phyloP scores from a whole-genome alignment of 2,888 invertebrate species.

The Catocala sponsa region DNA sequence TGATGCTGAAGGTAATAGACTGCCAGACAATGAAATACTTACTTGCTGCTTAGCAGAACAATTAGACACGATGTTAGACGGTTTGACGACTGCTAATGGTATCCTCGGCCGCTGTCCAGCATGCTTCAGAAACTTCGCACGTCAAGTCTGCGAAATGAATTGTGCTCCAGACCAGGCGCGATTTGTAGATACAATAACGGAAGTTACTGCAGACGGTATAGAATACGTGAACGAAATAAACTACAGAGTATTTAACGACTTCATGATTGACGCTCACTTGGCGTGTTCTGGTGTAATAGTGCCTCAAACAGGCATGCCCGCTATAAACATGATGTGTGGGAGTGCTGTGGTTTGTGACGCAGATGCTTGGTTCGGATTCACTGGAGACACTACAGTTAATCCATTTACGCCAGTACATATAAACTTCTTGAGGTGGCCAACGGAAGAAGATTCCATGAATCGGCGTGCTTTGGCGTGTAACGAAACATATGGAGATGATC shows the following conservation, averaged over 20 bases:
- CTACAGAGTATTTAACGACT: conserved; percentile 87
- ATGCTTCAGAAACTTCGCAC: conserved; percentile 92
- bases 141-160: conserved; percentile 93
- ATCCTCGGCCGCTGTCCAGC: conserved; percentile 94
- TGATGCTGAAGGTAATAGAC: conserved; percentile 69
- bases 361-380: conserved; percentile 90
- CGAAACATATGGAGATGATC: conserved; percentile 85
- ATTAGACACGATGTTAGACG: conserved; percentile 81
- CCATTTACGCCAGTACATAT: conserved; percentile 90
- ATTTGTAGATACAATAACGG: conserved; percentile 65
- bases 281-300: conserved; percentile 94
- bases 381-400: conserved; percentile 87
- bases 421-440: conserved; percentile 82
- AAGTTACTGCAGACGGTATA: conserved; percentile 46
- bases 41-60: conserved; percentile 90
- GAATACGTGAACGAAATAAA: conserved; percentile 82
- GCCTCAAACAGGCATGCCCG: conserved; percentile 92
- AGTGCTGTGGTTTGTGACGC: conserved; percentile 89
- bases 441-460: conserved; percentile 78
- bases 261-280: conserved; percentile 90
- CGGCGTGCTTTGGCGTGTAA: conserved; percentile 86
- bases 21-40: conserved; percentile 69
- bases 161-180: conserved; percentile 92
- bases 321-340: conserved; percentile 94
- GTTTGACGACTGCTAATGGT: conserved; percentile 89